Base-by-base conservation (phyloP, 2,888 invertebrate species). In the Hydropsyche betteni region DNA sequence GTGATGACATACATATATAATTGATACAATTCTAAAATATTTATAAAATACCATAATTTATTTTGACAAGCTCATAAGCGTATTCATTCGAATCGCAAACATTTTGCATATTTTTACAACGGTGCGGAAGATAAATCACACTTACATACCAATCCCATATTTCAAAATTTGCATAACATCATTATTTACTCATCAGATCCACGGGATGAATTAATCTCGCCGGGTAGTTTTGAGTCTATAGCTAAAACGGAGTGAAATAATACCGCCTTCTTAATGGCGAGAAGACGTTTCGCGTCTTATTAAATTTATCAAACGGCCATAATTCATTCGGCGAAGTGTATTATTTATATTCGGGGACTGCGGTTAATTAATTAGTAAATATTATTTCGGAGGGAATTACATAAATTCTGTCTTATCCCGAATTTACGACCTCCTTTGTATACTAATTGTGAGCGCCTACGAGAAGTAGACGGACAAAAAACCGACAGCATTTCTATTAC, bases 301-400 rank as follows among this genome's bases (percentile, higher is more conserved):
- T 36, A 64, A 55, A 55, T 61, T 33, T 61, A 61, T 64, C 64
- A 36, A 33, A 33, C n/a, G 36, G 36, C 34, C 64, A 36, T 64
- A 36, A 50, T 69, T 69, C 51, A 69, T 50, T 50, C 44, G 38
- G 7, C 69, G 69, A 14, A 16, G 64, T 64, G 34, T 33, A 64
- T 64, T 64, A 69, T 69, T 50, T 69, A 69, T 16, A 14, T 69
- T 50, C 69, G 50, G 6, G 16, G 68, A 55, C 33, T 61, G 34
- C 38, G 36, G 55, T 50, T 72, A 72, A 72, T 72, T 72, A 72
- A 72, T 72, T 72, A 58, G 52, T 72, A 72, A 72, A 72, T 72
- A 72, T 58, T 38, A 38, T 58, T 72, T 58, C 34, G 51, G n/a
- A 34, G 36, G 24, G 50, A 72, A 58, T 72, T 44, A 34, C 50